phyloP scores from a whole-genome alignment of 2,888 invertebrate species.

The Podabrus alpinus region DNA sequence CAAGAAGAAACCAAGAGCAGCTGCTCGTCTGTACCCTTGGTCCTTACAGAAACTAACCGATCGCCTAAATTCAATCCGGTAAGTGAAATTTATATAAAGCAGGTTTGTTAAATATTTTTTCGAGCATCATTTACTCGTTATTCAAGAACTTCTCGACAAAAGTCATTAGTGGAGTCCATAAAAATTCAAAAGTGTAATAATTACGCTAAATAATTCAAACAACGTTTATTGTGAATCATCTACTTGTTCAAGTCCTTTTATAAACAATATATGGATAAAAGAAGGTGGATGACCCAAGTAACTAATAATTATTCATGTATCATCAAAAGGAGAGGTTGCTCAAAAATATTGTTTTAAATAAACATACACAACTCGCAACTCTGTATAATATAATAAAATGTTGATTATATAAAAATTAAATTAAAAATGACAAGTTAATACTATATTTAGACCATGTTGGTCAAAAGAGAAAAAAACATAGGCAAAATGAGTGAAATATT shows the following conservation, averaged over 20 bases:
- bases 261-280: not conserved
- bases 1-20: constrained; percentile 24
- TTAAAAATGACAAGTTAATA: no score
- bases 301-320: not conserved
- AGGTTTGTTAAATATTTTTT: not conserved
- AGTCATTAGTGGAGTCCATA: not conserved
- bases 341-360: not conserved
- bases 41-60: not conserved
- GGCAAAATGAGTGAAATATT: no score
- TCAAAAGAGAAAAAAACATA: no score
- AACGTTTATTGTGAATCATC: not conserved
- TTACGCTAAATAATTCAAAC: not conserved
- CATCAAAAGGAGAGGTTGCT: not conserved
- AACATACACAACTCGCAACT: not conserved
- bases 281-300: not conserved
- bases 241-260: not conserved
- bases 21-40: constrained; percentile 12
- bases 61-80: not conserved
- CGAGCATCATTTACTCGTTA: not conserved
- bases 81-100: not conserved
- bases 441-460: no score
- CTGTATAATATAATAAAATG: no score
- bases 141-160: not conserved
- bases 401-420: no score
- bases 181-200: not conserved